Base-by-base conservation (phyloP, 1,140 invertebrate species). In the Drosophila ananassae region DNA sequence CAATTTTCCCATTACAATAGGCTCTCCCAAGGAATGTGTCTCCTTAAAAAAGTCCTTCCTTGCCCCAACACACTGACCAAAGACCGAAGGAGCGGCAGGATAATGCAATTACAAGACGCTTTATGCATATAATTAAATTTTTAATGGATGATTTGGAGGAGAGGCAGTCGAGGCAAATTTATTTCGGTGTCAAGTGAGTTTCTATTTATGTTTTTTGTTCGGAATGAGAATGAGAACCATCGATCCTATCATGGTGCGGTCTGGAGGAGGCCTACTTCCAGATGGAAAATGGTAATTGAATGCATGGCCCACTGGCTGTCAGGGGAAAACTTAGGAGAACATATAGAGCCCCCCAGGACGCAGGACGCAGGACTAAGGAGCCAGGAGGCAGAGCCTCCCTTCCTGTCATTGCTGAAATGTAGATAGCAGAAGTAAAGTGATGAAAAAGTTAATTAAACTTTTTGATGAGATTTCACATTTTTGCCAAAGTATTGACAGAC, bases 391-490 rank as follows among this genome's bases (percentile, higher is more conserved):
- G 17, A 17, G 17, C 17, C 17, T 13, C 50, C 51, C 13, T 32
- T 30, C n/a, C 37, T 25, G 41, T 44, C 41, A 44, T 24, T 22
- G 25, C 22, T 55, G 53, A 60, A 79, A 77, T 73, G 79, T 76
- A 89, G 81, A 83, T 64, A 83, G 67, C 83, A 89, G 59, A 79
- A 82, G 72, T 79, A 79, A 87, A 89, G 83, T 89, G 82, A 87
- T 87, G 82, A 89, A 87, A 87, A 87, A 87, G 79, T 87, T 87
- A 87, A 87, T 87, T 87, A 87, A 87, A 87, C 82, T 87, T 87
- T 89, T 87, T 87, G 82, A 87, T 87, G 82, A 89, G 82, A 87
- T 87, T 87, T 81, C 60, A 79, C 77, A 84, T 76, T 79, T 37
- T 84, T 51, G 61, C 61, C 76, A 79, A 56, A 74, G 58, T 73